These are phyloP conservation scores for Holacanthus passer DNA, from an alignment of 2,113 vertebrate genomes.

Conservation along the genomic window DNA sequence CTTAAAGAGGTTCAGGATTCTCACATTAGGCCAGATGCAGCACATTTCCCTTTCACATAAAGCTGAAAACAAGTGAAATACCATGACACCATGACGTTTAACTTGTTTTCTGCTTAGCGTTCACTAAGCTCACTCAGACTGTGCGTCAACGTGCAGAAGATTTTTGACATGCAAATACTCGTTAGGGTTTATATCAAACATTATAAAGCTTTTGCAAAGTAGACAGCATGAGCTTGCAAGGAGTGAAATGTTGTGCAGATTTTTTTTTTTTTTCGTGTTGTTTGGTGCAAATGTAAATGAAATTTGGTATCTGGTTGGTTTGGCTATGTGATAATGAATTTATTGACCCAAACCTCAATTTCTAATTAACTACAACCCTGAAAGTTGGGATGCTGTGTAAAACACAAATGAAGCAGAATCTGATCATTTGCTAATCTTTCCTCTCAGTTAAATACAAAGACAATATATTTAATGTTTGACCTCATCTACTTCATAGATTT, in stretches of 20 bases:
- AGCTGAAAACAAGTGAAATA: conserved; percentile 35
- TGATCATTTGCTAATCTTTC: no score
- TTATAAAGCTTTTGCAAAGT: conserved; percentile 61
- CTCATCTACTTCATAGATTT: no score
- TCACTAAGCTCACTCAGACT: conserved; percentile 20
- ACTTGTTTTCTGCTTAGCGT: conserved; percentile 3
- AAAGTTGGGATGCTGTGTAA: no score
- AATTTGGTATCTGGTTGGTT: conserved; percentile 10
- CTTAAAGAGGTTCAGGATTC: conserved; percentile 20
- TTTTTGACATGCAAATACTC: conserved; percentile 60
- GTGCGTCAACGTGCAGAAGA: conserved; percentile 46
- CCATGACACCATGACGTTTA: conserved; percentile 18
- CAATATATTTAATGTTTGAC: no score
- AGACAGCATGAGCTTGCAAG: conserved; percentile 27
- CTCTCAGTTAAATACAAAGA: no score
- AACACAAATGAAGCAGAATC: no score
- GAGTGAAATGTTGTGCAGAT: conserved; percentile 1
- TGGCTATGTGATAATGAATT: conserved; percentile 2
- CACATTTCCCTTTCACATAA: not conserved
- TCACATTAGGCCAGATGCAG: conserved; percentile 29
- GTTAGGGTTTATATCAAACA: conserved; percentile 1
- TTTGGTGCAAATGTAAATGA: not conserved
- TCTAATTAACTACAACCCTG: conserved; percentile 11
- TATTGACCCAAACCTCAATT: not conserved
- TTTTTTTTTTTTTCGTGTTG: not conserved